Conservation (phyloP, 2,888 invertebrate genomes). For the Pogonocherus hispidulus region DNA sequence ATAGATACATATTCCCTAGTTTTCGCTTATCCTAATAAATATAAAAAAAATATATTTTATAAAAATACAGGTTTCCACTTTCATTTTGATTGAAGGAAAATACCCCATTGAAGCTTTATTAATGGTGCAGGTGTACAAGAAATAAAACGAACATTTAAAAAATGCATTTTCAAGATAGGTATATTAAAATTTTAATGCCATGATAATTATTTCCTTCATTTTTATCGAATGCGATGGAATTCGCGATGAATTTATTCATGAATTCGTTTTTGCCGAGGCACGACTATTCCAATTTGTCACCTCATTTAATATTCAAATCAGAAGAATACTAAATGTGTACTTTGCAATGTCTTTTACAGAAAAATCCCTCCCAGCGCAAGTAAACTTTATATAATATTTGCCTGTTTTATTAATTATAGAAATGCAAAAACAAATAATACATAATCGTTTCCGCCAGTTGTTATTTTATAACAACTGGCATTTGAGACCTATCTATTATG, state of each 20-base stretch:
- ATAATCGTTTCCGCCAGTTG: too few species aligned
- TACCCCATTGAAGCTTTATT: too few species aligned
- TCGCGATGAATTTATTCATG: neutral
- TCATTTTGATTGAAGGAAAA: too few species aligned
- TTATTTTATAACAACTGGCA: too few species aligned
- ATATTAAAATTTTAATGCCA: neutral
- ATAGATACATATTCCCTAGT: too few species aligned
- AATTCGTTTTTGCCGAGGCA: neutral
- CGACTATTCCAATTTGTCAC: neutral
- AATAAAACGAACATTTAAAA: too few species aligned
- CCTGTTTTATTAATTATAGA: neutral
- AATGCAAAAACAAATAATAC: too few species aligned
- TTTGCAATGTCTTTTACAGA: neutral
- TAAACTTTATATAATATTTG: neutral
- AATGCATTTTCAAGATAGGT: neutral
- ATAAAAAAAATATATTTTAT: too few species aligned
- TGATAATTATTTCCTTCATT: neutral
- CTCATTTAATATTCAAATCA: neutral
- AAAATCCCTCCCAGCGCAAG: neutral
- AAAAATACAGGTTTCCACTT: too few species aligned
- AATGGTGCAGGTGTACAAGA: too few species aligned
- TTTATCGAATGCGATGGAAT: neutral
- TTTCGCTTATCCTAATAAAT: too few species aligned
- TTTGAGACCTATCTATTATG: too few species aligned
- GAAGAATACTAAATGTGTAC: neutral